phyloP scores from a whole-genome alignment of 2,888 invertebrate species.

The Stegana nigrithorax region DNA sequence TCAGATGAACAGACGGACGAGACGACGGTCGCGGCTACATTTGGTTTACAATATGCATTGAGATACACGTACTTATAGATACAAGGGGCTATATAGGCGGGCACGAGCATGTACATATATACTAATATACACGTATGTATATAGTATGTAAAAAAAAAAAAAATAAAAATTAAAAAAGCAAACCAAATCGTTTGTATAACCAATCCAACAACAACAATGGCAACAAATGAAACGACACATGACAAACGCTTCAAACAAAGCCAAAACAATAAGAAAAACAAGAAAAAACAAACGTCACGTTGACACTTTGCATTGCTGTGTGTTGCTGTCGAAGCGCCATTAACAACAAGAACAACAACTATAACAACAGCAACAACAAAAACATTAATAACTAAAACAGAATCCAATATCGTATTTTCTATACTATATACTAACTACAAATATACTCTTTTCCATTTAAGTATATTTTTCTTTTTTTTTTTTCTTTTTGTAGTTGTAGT shows the following conservation, averaged over 20 bases:
- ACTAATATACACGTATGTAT: not conserved
- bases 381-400: constrained; percentile 30
- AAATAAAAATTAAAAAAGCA: not conserved
- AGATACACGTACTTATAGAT: constrained; percentile 2
- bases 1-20: too few relatives aligned
- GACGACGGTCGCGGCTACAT: too few relatives aligned
- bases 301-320: not conserved
- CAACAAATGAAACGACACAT: too few relatives aligned
- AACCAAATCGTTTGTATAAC: not conserved
- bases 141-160: not conserved
- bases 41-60: too few relatives aligned
- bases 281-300: not conserved
- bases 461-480: not conserved
- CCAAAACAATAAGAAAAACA: not conserved
- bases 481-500: not conserved
- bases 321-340: not conserved
- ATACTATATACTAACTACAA: too few relatives aligned
- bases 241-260: not conserved
- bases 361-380: constrained; percentile 17
- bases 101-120: too few relatives aligned
- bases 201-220: too few relatives aligned
- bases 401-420: constrained; percentile 2
- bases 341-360: constrained; percentile 11
- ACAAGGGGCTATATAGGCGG: not conserved
- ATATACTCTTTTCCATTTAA: too few relatives aligned